Base-by-base conservation (phyloP, 2,113 vertebrate genomes). In the Zosterops japonicus region DNA sequence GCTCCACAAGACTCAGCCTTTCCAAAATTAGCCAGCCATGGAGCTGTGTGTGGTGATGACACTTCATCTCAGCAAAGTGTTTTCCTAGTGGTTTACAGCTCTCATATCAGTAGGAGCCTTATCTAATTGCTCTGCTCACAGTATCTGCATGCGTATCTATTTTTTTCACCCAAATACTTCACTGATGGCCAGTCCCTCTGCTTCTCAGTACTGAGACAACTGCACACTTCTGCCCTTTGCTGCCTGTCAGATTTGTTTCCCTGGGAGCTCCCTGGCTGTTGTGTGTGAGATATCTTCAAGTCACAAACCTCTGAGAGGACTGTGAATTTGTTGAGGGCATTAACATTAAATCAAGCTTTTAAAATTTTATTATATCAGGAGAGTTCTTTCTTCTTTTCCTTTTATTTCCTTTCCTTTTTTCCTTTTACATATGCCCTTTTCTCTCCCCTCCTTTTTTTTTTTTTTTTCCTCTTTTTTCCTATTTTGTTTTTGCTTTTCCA, bases 51-150 rank as follows among this genome's bases (percentile, higher is more conserved):
- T 80, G 64, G 71, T 65, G 91, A 94, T 95, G 93, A 67, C 85
- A 71, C 90, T 95, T 95, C 85, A 92, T 85, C 93, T 63, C 36
- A 68, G 82, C 65, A 23, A 55, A 96, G 82, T 90, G 88, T 75
- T 87, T 85, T 84, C 90, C 88, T 87, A 3, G 72, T 74, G 90
- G 9, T 87, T 91, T 89, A 31, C 77, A 91, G 13, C 74, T 70
- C 88, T 93, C 22, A 0, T 50, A 35, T 59, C 95, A 59, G 61
- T 75, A 14, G 93, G 91, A 90, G 68, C 76, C 63, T 61, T 53
- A 31, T 53, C 83, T 92, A 83, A 77, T 92, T 94, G 93, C 83
- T 74, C 31, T 55, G 55, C 87, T 65, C 55, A 8, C 68, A 41
- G 41, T 24, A 55, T 79, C 82, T 71, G 22, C 3, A 2, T 44